These are phyloP conservation scores for Charadrius vociferus DNA, from an alignment of 2,113 vertebrate species.

Conservation along the genomic window DNA sequence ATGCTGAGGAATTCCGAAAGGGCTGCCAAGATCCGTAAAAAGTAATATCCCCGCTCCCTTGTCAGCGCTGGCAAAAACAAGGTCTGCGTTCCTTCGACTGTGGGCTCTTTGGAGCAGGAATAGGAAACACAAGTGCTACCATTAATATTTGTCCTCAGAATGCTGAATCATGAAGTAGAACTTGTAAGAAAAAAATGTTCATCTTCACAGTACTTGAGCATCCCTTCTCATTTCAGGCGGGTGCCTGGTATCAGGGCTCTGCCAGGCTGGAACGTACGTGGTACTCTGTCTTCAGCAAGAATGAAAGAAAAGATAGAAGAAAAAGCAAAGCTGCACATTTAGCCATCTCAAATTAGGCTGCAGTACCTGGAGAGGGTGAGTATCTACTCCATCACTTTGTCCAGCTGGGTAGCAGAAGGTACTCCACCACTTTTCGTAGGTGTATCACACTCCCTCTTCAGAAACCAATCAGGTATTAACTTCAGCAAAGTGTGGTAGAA, in stretches of 20 bases:
- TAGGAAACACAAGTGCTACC: constrained; percentile 16
- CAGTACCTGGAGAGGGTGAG: not conserved
- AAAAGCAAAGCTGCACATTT: not conserved
- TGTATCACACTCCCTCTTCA: not conserved
- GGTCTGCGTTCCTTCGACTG: constrained; percentile 22
- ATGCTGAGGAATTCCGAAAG: constrained; percentile 27
- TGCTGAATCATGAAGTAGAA: not conserved
- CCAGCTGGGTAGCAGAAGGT: not conserved
- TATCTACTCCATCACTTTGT: not conserved
- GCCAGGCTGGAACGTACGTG: not conserved
- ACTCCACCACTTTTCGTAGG: not conserved
- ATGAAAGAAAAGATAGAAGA: not conserved
- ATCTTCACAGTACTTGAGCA: not conserved
- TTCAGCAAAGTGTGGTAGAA: not conserved
- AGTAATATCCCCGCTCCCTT: not conserved
- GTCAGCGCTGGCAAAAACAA: constrained; percentile 30
- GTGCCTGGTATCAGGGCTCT: not conserved
- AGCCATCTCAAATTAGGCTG: not conserved
- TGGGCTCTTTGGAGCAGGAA: not conserved
- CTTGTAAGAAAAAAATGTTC: not conserved
- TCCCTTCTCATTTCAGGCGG: not conserved
- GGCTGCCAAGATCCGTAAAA: constrained; percentile 38
- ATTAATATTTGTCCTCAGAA: constrained; percentile 27
- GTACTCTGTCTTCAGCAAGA: not conserved
- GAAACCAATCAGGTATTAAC: not conserved